phyloP scores from a whole-genome alignment of 1,140 invertebrate species.

The Kradibia gibbosae region DNA sequence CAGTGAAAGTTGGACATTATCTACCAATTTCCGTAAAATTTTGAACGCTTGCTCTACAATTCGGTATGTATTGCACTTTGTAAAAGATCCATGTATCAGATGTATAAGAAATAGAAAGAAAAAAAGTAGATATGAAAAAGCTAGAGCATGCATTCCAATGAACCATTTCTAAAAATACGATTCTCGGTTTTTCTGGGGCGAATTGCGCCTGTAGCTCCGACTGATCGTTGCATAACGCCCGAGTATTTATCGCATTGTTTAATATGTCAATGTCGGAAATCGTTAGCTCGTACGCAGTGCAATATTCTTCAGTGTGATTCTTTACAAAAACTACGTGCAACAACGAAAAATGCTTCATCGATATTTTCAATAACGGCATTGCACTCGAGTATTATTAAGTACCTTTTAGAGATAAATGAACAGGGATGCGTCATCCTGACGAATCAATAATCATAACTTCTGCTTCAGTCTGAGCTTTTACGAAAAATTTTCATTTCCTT shows the following conservation, averaged over 20 bases:
- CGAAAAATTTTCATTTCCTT: too few species aligned
- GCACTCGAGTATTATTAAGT: too few species aligned
- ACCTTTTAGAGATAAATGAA: too few species aligned
- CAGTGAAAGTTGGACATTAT: neutral
- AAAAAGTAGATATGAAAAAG: too few species aligned
- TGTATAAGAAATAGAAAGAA: too few species aligned
- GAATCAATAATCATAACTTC: too few species aligned
- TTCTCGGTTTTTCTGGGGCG: neutral
- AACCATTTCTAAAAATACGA: neutral
- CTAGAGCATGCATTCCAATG: neutral
- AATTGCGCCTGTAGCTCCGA: neutral
- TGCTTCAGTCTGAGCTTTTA: too few species aligned
- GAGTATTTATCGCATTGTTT: neutral
- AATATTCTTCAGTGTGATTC: neutral
- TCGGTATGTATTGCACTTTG: too few species aligned
- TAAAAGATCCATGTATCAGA: too few species aligned
- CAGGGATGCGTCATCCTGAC: too few species aligned
- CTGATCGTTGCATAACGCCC: neutral
- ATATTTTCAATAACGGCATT: too few species aligned
- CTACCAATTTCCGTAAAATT: neutral
- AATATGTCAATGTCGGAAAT: constrained; percentile 8
- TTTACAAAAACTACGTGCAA: neutral
- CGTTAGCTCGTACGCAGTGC: neutral
- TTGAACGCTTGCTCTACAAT: too few species aligned
- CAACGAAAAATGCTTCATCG: neutral